phyloP scores from a whole-genome alignment of 2,113 vertebrate species.

The Mugil cephalus region DNA sequence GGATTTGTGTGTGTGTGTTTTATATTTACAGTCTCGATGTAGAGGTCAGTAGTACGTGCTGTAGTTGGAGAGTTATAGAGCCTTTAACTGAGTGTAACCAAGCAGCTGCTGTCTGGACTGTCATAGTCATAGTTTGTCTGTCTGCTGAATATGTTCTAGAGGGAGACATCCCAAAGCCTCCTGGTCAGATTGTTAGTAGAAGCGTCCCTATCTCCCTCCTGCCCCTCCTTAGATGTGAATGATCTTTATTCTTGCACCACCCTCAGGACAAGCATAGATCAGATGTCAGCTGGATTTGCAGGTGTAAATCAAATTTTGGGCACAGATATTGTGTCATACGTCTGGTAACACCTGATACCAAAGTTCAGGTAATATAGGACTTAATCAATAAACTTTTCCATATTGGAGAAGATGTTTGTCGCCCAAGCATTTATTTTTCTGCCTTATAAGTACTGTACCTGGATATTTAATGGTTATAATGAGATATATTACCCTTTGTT shows the following conservation, averaged over 20 bases:
- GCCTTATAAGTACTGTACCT: no score
- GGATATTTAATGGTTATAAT: no score
- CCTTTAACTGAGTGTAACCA: background rate
- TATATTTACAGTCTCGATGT: constrained; percentile 15
- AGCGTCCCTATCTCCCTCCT: background rate
- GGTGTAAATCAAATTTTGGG: no score
- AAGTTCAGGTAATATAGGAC: no score
- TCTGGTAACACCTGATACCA: background rate
- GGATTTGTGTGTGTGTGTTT: constrained; percentile 46
- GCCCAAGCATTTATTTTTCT: no score
- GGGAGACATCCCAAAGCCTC: background rate
- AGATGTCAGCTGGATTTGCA: background rate
- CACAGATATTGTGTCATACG: background rate
- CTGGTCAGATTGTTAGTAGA: constrained; percentile 1
- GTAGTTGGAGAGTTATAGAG: constrained; percentile 29
- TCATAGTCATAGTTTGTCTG: background rate
- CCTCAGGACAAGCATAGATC: background rate
- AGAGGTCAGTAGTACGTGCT: constrained; percentile 19
- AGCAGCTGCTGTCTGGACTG: constrained; percentile 10
- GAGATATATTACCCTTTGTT: no score
- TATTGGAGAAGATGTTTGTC: no score
- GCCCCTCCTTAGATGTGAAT: background rate
- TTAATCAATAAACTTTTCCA: no score
- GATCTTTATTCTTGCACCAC: constrained; percentile 9
- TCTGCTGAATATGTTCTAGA: background rate